Evolutionary conservation across 2,888 invertebrate species (phyloP).

Genomic region (Philopedon plagiatum): DNA sequence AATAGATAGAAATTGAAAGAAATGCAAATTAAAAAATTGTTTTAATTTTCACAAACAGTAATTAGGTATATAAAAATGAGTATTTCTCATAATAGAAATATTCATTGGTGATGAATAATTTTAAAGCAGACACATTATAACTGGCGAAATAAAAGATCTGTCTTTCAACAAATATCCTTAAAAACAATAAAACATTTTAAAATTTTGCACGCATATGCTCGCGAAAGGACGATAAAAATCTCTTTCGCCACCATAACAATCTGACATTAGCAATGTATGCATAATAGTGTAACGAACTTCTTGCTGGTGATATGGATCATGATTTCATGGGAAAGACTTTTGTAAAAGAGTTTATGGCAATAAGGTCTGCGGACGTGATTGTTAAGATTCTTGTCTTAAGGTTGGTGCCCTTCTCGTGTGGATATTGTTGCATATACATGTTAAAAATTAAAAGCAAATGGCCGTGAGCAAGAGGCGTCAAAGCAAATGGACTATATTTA

Average conservation of each 20-base stretch:
- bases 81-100: too few relatives aligned
- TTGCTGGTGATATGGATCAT: conserved; percentile 34
- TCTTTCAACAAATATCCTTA: too few relatives aligned
- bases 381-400: conserved; percentile 9
- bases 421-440: neutral
- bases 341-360: conserved; percentile 24
- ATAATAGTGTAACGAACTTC: conserved; percentile 25
- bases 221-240: conserved; percentile 15
- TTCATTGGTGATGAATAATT: too few relatives aligned
- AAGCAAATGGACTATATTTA: too few relatives aligned
- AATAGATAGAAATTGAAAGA: too few relatives aligned
- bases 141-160: too few relatives aligned
- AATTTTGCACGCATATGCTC: conserved; percentile 29
- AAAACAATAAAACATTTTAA: neutral
- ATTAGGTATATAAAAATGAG: too few relatives aligned
- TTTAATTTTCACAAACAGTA: too few relatives aligned
- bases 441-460: too few relatives aligned
- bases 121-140: too few relatives aligned
- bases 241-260: conserved; percentile 32
- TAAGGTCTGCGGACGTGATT: conserved; percentile 1
- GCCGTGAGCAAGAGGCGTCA: too few relatives aligned
- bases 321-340: conserved; percentile 39
- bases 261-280: conserved; percentile 29
- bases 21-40: too few relatives aligned
- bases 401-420: neutral